phyloP scores from a whole-genome alignment of 2,797 vertebrate species.

The Apogon hyalosoma region DNA sequence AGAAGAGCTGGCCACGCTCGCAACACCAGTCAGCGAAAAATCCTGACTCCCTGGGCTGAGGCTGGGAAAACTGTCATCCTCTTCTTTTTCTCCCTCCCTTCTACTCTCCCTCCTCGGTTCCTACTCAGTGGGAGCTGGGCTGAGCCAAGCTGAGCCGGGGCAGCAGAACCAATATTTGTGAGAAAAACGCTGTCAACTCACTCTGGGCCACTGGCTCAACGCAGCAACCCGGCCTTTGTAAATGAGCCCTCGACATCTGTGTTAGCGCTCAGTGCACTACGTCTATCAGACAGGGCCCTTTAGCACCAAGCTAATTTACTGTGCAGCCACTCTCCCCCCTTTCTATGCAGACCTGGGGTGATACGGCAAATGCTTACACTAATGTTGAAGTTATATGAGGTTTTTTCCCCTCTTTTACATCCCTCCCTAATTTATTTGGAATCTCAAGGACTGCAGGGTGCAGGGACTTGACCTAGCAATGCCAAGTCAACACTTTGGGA shows the following conservation, averaged over 20 bases:
- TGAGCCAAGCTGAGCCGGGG: slow-evolving; percentile 72
- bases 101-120: slow-evolving; percentile 53
- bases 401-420: slow-evolving; percentile 33
- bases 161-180: slow-evolving; percentile 81
- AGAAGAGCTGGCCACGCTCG: slow-evolving; percentile 89
- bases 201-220: slow-evolving; percentile 71
- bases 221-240: slow-evolving; percentile 75
- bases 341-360: slow-evolving; percentile 59
- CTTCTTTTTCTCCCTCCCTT: slow-evolving; percentile 57
- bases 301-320: slow-evolving; percentile 76
- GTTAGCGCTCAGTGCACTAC: slow-evolving; percentile 69
- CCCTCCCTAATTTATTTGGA: slow-evolving; percentile 66
- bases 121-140: slow-evolving; percentile 71
- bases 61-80: slow-evolving; percentile 84
- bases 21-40: slow-evolving; percentile 84
- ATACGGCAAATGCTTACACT: slow-evolving; percentile 76
- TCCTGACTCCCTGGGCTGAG: slow-evolving; percentile 83
- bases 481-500: slow-evolving; percentile 65
- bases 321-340: slow-evolving; percentile 57
- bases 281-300: slow-evolving; percentile 73
- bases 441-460: slow-evolving; percentile 55
- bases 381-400: slow-evolving; percentile 63
- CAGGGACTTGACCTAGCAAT: slow-evolving; percentile 60
- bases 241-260: slow-evolving; percentile 84
- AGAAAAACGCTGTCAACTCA: slow-evolving; percentile 73